phyloP scores from a whole-genome alignment of 2,888 invertebrate species.

The Leptothorax acervorum region DNA sequence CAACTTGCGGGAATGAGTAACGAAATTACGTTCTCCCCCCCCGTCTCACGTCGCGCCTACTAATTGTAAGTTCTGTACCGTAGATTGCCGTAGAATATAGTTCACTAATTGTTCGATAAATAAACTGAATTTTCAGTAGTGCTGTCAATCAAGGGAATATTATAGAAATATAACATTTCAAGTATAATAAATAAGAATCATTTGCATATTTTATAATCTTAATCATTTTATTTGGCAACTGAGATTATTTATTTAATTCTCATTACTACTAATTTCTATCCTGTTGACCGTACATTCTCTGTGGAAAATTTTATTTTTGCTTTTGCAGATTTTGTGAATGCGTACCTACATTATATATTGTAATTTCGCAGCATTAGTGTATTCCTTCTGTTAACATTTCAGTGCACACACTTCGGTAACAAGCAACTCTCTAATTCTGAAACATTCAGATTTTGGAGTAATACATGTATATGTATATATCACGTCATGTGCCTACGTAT shows the following conservation, averaged over 20 bases:
- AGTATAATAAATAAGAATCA: neutral
- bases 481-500: neutral
- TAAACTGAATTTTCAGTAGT: constrained; percentile 7
- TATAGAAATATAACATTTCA: neutral
- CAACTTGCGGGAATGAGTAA: constrained; percentile 24
- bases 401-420: neutral
- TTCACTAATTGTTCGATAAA: constrained; percentile 23
- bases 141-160: neutral
- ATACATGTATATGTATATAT: constrained; percentile 2
- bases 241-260: neutral
- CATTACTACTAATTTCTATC: neutral
- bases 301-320: neutral
- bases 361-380: neutral
- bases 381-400: constrained; percentile 27
- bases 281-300: neutral
- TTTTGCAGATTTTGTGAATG: neutral
- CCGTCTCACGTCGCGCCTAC: neutral
- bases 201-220: neutral
- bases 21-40: constrained; percentile 3
- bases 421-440: constrained; percentile 29
- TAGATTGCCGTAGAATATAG: neutral
- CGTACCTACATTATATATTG: neutral
- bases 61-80: neutral
- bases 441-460: constrained; percentile 30
- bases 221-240: neutral